Base-by-base conservation (phyloP, 2,888 invertebrate species). In the Sarcophaga caerulescens region DNA sequence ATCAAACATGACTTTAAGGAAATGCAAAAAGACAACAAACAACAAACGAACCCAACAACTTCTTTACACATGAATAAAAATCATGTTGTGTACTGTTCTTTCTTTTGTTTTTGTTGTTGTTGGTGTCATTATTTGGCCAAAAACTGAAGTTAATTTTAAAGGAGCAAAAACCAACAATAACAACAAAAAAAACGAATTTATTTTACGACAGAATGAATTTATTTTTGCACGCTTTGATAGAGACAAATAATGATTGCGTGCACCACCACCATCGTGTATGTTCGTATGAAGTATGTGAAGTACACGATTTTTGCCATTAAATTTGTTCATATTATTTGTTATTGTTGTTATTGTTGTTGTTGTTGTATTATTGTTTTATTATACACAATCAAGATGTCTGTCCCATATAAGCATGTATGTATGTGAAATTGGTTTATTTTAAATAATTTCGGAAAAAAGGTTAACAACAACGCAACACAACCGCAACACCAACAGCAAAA, bases 211-310 rank as follows among this genome's bases (percentile, higher is more conserved):
- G 17, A 86, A 84, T 78, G 68, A 83, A 81, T 81, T 81, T 78
- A 78, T 84, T 81, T 84, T 71, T 78, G 77, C 78, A 84, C 81
- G 86, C 74, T 81, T 86, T 84, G 84, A 81, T 81, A 75, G 75
- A 81, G 81, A 84, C 86, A 84, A 86, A 86, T 84, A 86, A 78
- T 84, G 86, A 86, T 86, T 84, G 84, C 84, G 86, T 86, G 86
- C 86, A 79, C 71, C 12, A 12, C 10, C 47, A 52, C 35, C 35
- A 35, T 35, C 6, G 35, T 6, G 6, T 35, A 35, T 35, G 35
- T 35, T 35, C 35, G 52, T 52, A 14, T 52, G 52, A 14, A 12
- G 63, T 77, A 77, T 81, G 79, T 79, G 71, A 17, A 52, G 83
- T 76, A 84, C 83, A 85, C 79, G 87, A 81, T 85, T 79, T 73